Base-by-base conservation (phyloP, 2,113 vertebrate genomes). In the Rhinichthys klamathensis region DNA sequence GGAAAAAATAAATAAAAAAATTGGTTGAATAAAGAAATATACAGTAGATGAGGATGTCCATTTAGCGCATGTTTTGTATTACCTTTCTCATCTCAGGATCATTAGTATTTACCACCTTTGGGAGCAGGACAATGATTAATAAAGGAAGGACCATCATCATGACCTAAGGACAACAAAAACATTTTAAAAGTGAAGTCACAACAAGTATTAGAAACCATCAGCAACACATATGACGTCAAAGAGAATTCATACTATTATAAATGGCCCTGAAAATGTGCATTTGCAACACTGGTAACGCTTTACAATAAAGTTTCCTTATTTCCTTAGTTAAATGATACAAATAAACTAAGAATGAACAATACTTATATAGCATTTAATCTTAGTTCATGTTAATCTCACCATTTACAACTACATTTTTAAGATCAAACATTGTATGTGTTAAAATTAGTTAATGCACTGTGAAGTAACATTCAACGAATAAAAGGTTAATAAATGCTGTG, bases 61-160 rank as follows among this genome's bases (percentile, higher is more conserved):
- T 76, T 54, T 9, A 76, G 13, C 4, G 18, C 21, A 78, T 6
- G 21, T 84, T 56, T 23, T 0, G 69, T 83, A 93, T 94, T 92
- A 99, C 98, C 96, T 98, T 96, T 93, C 98, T 97, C 98, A 99
- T 99, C 88, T 99, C 98, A 87, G 98, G 98, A 87, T 99, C 98
- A 86, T 98, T 99, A 82, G 98, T 99, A 89, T 99, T 99, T 84
- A 99, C 97, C 86, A 99, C 98, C 92, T 99, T 99, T 67, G 98
- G 98, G 77, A 99, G 93, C 76, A 99, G 93, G 83, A 99, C 97
- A 88, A 99, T 99, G 91, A 99, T 98, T 90, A 99, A 92, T 89
- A 99, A 94, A 0, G 98, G 98, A 82, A 99, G 96, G 89, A 99
- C 96, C 98, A 99, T 99, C 98, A 99, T 99, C 97, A 99, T 97